phyloP scores from a whole-genome alignment of 2,888 invertebrate species.

The Cordylochernes scorpioides region DNA sequence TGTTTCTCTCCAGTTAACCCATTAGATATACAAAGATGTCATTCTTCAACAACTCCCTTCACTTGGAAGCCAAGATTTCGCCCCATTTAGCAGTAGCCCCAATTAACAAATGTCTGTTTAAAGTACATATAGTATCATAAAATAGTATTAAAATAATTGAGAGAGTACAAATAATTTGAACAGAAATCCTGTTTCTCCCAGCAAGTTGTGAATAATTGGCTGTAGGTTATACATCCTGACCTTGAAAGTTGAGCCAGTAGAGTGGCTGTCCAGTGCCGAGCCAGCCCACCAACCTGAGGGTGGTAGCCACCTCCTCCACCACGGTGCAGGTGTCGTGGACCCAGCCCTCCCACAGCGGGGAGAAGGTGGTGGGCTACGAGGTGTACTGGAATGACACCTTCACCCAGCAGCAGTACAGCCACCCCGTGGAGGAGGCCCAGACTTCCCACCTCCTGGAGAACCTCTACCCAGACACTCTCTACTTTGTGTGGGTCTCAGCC shows the following conservation, averaged over 20 bases:
- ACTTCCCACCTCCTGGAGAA: slow-evolving; percentile 63
- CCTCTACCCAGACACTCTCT: slow-evolving; percentile 78
- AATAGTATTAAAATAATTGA: too few relatives aligned
- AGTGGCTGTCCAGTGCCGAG: slow-evolving; percentile 43
- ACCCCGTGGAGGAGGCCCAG: slow-evolving; percentile 48
- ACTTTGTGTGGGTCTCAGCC: slow-evolving; percentile 89
- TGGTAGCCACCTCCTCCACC: slow-evolving; percentile 61
- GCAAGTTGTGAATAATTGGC: too few relatives aligned
- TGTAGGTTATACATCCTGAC: too few relatives aligned
- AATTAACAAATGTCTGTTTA: too few relatives aligned
- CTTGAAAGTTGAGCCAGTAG: background rate
- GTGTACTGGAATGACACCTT: slow-evolving; percentile 92
- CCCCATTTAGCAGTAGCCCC: too few relatives aligned
- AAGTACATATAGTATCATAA: too few relatives aligned
- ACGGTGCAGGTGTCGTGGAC: slow-evolving; percentile 75
- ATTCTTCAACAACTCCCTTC: too few relatives aligned
- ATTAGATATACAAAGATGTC: too few relatives aligned
- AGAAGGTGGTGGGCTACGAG: slow-evolving; percentile 79
- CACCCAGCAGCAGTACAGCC: slow-evolving; percentile 25
- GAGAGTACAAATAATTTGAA: too few relatives aligned
- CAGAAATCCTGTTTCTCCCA: too few relatives aligned
- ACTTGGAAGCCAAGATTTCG: too few relatives aligned
- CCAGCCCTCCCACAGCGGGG: slow-evolving; percentile 64
- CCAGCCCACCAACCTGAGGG: slow-evolving; percentile 68
- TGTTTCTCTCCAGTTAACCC: too few relatives aligned